Base-by-base conservation (phyloP, 2,113 vertebrate species). In the Microcebus murinus region DNA sequence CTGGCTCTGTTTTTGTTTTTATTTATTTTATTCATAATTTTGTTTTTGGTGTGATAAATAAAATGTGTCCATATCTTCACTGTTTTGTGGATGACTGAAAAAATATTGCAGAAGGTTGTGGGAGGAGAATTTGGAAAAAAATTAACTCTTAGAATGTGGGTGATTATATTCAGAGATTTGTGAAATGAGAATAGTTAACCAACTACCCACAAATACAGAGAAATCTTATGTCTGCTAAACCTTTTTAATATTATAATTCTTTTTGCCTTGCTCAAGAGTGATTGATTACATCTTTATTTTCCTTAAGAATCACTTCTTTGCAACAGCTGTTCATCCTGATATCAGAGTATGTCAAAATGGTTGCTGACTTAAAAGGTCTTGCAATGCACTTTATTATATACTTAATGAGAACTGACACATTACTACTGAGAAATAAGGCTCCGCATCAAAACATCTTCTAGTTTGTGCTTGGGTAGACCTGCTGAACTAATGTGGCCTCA, bases 321-420 rank as follows among this genome's bases (percentile, higher is more conserved):
- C 52, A 98, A 96, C 68, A 97, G 86, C 94, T 98, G 82, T 90
- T 95, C 91, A 67, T 95, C 74, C 95, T 97, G 95, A 94, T 96
- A 96, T 36, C 63, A 84, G 42, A n/a, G 0, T 0, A 97, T 96
- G 88, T 96, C 88, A 97, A 98, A 98, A 91, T 92, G 92, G 71
- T 96, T 97, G 96, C 88, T 97, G 65, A 97, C 85, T 98, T 98
- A 93, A 98, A 98, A 98, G 88, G 65, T 90, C 96, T 79, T 98
- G 96, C 65, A 79, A 0, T 68, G 42, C 0, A 4, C 76, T 98
- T 97, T 98, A 98, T 98, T 97, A 92, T 96, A 31, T 82, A 63
- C 85, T 70, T 98, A 97, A 98, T 96, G 97, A 96, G 96, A 98
- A 96, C 50, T 97, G 98, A 96, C 82, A 97, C 91, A 68, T 96